phyloP scores from a whole-genome alignment of 2,797 vertebrate species.

The Sus cebifrons region DNA sequence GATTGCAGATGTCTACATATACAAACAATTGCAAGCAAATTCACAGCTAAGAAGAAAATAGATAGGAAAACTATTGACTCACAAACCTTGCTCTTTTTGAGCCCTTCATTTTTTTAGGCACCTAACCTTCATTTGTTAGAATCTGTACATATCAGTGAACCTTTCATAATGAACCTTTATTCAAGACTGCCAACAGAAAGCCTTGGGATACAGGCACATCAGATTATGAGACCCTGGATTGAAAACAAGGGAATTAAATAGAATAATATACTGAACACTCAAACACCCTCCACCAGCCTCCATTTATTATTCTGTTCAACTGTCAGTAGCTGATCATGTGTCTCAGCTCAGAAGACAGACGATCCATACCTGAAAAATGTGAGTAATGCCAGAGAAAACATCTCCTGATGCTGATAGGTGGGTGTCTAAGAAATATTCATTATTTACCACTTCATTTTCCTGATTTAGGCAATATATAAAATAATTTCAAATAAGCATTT shows the following conservation, averaged over 20 bases:
- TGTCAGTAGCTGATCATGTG: neutral
- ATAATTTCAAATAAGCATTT: neutral
- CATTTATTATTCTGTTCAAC: neutral
- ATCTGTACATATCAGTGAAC: neutral
- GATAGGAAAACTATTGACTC: neutral
- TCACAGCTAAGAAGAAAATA: neutral
- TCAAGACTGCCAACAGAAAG: neutral
- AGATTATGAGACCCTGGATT: neutral
- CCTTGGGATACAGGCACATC: neutral
- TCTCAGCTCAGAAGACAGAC: neutral
- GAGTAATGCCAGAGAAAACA: neutral
- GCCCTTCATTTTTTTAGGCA: neutral
- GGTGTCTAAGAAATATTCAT: neutral
- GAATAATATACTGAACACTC: neutral
- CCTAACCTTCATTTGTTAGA: neutral
- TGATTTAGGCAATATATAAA: neutral
- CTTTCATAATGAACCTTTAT: neutral
- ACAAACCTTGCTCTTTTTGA: neutral
- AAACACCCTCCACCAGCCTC: fast-evolving
- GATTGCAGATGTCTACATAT: neutral
- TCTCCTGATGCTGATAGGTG: neutral
- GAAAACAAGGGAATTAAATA: neutral
- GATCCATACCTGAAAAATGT: neutral
- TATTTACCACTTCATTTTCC: neutral
- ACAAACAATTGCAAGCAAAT: neutral